A percentile compares a stretch with the other conserved stretches of the same genome.
phyloP scores from a whole-genome alignment of 2,113 vertebrate species.

The Thoracochromis brauschi region DNA sequence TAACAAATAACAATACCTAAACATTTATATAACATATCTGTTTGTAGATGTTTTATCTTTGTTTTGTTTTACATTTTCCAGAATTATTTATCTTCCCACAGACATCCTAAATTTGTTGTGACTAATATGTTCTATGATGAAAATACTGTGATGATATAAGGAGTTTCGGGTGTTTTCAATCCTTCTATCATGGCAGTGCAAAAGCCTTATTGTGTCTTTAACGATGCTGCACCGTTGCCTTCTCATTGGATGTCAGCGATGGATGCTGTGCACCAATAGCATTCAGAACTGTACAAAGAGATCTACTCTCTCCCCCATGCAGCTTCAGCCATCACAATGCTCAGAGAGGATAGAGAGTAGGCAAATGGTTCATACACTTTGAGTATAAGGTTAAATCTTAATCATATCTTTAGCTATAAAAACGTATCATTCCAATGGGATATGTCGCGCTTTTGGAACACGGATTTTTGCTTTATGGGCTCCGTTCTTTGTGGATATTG shows the following conservation, averaged over 20 bases:
- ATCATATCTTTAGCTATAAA: background rate
- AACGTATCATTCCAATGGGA: background rate
- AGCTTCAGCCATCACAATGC: slow-evolving; percentile 11
- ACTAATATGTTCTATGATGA: background rate
- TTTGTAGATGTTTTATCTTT: background rate
- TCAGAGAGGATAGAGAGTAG: background rate
- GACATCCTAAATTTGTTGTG: background rate
- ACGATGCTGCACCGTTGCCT: background rate
- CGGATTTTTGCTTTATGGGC: background rate
- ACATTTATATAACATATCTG: background rate
- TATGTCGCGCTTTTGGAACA: background rate
- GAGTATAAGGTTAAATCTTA: background rate
- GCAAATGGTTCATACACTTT: background rate
- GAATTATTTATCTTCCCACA: background rate
- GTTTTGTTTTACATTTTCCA: background rate
- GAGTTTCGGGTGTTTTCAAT: background rate
- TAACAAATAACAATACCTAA: background rate
- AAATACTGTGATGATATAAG: background rate
- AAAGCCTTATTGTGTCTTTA: background rate
- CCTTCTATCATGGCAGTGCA: background rate
- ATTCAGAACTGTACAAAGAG: slow-evolving; percentile 51
- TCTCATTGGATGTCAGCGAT: slow-evolving; percentile 23
- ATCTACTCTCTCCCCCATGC: slow-evolving; percentile 52
- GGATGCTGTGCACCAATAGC: slow-evolving; percentile 51
- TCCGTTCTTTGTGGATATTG: background rate